Conservation (phyloP, 1,140 invertebrate genomes). For the Atta colombica region DNA sequence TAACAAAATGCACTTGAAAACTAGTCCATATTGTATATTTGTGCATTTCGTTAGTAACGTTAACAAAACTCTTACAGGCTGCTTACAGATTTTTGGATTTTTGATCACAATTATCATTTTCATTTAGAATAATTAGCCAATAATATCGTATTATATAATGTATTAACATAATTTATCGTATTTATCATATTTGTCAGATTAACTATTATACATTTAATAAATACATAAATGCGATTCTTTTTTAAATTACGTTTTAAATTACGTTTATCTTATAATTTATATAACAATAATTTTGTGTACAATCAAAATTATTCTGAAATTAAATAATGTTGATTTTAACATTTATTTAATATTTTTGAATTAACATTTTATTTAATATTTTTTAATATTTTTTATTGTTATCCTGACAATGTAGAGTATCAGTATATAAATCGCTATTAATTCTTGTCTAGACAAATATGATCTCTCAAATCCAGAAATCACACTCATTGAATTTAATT, state of each 20-base stretch:
- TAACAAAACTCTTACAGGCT: not conserved
- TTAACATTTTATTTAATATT: not conserved
- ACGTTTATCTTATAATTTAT: not conserved
- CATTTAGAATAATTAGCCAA: not conserved
- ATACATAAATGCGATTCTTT: not conserved
- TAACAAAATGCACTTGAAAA: slow-evolving; percentile 41
- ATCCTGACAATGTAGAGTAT: not conserved
- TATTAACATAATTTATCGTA: not conserved
- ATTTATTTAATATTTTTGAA: not conserved
- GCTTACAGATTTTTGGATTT: not conserved
- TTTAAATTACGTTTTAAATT: not conserved
- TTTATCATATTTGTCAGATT: not conserved
- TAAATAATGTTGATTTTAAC: not conserved
- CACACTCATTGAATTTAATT: not conserved
- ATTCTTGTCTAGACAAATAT: not conserved
- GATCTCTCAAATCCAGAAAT: not conserved
- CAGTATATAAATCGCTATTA: not conserved
- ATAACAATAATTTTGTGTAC: not conserved
- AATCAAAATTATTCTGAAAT: not conserved
- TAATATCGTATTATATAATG: not conserved
- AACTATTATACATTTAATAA: not conserved
- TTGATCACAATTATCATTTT: not conserved
- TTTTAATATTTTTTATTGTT: not conserved
- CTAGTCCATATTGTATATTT: not conserved
- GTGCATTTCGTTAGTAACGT: not conserved